Evolutionary conservation across 2,797 vertebrate species (phyloP), one percentile per base, ranked within the genome.

Genomic region (Siniperca scherzeri): DNA sequence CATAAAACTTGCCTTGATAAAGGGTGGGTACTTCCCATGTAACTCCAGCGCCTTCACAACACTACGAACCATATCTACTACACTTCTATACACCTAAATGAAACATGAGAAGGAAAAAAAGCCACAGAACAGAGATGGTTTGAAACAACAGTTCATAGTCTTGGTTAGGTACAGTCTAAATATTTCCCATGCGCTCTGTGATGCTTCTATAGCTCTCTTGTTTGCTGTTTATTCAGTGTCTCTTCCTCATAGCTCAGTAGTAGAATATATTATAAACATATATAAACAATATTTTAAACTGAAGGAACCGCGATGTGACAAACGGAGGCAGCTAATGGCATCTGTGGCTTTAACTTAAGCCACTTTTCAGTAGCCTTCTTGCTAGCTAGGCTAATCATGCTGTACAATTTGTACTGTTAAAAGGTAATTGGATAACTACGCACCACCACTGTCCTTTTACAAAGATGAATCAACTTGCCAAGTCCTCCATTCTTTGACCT

Each of bases 51-150:
- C 96, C 97, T 97, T 97, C 97, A 97, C 96, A 97, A 97, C 96
- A 97, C 96, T 97, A 97, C 96, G 97, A 97, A 97, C 96, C 97
- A 97, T 96, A 97, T 97, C 96, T 97, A 98, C 95, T 97, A 97
- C 95, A 98, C 96, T 97, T 97, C 97, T 97, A 97, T 95, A 97
- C 96, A 97, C 97, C 97, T 97, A 96, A 97, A 97, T 97, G 97
- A 96, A 97, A 97, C 96, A 97, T 96, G 96, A 92, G 90, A 91
- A 90, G 84, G 96, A 97, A 97, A 90, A 97, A 95, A 97, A 97
- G 96, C 96, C 97, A 98, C 96, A 98, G 95, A 84, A 93, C 75
- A 93, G 96, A 96, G 96, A 97, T 95, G 96, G 97, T 96, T 97
- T 96, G 95, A 95, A 97, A 97, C 94, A 96, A 95, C 95, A 96